Percentiles rank a stretch among this genome's conserved stretches.
These are phyloP conservation scores for Tetraneura akinire DNA, from an alignment of 1,140 invertebrate genomes.

Conservation along the genomic window DNA sequence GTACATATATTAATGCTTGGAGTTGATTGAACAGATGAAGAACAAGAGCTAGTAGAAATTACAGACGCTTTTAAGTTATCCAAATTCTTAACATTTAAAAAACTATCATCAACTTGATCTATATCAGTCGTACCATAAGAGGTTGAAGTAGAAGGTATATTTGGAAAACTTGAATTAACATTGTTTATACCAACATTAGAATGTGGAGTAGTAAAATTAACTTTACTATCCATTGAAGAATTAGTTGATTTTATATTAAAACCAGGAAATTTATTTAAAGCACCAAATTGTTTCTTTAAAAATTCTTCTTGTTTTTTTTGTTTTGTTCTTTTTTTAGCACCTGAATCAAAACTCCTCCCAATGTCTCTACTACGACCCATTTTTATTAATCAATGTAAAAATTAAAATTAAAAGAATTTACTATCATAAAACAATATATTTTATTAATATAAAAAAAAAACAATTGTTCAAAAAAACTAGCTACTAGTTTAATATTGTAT, in stretches of 20 bases:
- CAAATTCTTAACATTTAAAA: neutral
- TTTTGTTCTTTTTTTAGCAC: neutral
- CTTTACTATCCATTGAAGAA: neutral
- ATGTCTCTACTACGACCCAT: slow-evolving; percentile 1
- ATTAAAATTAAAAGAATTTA: too few relatives aligned
- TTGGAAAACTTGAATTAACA: neutral
- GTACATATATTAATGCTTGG: neutral
- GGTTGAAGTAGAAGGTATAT: neutral
- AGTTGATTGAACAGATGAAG: neutral
- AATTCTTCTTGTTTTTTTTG: slow-evolving; percentile 11
- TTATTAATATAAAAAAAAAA: too few relatives aligned
- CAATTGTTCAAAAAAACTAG: too few relatives aligned
- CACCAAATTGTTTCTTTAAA: slow-evolving; percentile 1
- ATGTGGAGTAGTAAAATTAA: neutral
- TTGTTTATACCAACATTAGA: neutral
- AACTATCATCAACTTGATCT: neutral
- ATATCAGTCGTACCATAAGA: neutral
- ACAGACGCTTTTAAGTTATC: neutral
- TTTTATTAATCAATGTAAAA: neutral
- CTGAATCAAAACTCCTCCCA: neutral
- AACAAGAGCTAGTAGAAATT: neutral
- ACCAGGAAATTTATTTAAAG: neutral
- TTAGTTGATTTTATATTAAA: neutral
- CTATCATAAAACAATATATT: too few relatives aligned
- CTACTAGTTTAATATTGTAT: too few relatives aligned